Conservation (phyloP, 2,113 vertebrate species). For the Ariopsis seemanni region DNA sequence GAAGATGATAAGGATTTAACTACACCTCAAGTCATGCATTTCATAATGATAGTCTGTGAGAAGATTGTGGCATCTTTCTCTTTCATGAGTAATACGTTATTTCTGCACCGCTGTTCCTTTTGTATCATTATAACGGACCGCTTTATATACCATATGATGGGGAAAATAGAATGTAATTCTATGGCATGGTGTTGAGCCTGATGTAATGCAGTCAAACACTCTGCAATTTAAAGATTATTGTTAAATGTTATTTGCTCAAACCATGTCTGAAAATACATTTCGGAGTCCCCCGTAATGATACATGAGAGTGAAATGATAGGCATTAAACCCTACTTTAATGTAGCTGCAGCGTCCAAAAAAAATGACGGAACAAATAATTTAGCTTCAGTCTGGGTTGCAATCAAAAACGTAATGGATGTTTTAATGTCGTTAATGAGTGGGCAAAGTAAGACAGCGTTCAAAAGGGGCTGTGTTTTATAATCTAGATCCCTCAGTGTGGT, state of each 20-base stretch:
- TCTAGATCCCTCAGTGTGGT: slow-evolving; percentile 12
- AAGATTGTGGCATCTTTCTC: slow-evolving; percentile 62
- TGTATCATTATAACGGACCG: slow-evolving; percentile 61
- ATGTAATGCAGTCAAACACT: slow-evolving; percentile 45
- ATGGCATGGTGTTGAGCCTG: slow-evolving; percentile 32
- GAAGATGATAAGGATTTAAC: slow-evolving; percentile 45
- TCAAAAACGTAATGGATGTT: slow-evolving; percentile 20
- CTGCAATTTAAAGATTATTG: slow-evolving; percentile 68
- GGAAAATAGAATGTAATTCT: slow-evolving; percentile 50
- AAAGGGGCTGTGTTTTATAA: slow-evolving; percentile 20
- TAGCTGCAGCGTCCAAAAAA: slow-evolving; percentile 21
- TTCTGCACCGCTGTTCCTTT: slow-evolving; percentile 59
- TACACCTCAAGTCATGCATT: slow-evolving; percentile 60
- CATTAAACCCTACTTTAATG: slow-evolving; percentile 41
- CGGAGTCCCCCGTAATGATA: slow-evolving; percentile 33
- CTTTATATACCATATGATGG: slow-evolving; percentile 55
- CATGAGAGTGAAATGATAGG: slow-evolving; percentile 35
- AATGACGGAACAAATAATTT: slow-evolving; percentile 34
- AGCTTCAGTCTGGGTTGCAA: not conserved
- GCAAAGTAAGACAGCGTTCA: not conserved
- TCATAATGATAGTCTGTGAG: slow-evolving; percentile 67
- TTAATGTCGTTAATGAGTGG: not conserved
- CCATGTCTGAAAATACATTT: slow-evolving; percentile 45
- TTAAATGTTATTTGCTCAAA: slow-evolving; percentile 63
- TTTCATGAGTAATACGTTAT: slow-evolving; percentile 64